Percentiles rank a stretch among this genome's conserved stretches.
These are phyloP conservation scores for Catharus ustulatus DNA, from an alignment of 2,797 vertebrate genomes.

Conservation along the genomic window DNA sequence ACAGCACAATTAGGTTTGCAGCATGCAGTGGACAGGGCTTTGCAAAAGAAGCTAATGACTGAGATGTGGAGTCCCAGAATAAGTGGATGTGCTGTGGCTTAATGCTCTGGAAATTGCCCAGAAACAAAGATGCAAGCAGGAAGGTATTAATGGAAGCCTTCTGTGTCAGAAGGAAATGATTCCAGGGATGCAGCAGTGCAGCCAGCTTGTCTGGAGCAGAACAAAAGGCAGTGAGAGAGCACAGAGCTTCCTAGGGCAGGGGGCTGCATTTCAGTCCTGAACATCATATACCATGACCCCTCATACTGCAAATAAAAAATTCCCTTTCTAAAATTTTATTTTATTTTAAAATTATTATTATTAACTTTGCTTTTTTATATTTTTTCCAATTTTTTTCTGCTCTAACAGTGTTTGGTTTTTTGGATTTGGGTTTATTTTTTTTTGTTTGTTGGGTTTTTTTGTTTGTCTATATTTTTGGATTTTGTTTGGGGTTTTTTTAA, in stretches of 20 bases:
- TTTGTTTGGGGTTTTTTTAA: neutral
- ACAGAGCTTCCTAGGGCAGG: neutral
- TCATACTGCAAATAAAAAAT: neutral
- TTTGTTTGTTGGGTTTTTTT: neutral
- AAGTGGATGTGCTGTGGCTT: slow-evolving; percentile 38
- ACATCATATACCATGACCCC: neutral
- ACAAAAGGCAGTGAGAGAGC: neutral
- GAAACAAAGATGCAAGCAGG: slow-evolving; percentile 45
- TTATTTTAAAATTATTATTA: neutral
- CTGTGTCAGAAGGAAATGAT: neutral
- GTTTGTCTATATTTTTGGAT: neutral
- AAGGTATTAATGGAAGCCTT: slow-evolving; percentile 29
- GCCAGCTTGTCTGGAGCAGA: slow-evolving; percentile 6
- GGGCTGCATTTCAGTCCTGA: neutral
- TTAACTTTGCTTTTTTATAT: neutral
- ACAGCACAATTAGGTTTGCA: slow-evolving; percentile 54
- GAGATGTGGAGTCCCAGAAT: slow-evolving; percentile 53
- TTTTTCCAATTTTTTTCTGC: neutral
- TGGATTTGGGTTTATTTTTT: no score
- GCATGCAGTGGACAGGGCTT: slow-evolving; percentile 37
- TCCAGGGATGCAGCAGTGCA: neutral
- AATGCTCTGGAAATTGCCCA: slow-evolving; percentile 54
- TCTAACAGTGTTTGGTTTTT: neutral
- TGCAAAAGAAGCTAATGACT: slow-evolving; percentile 59
- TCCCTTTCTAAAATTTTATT: neutral